phyloP scores from a whole-genome alignment of 2,797 vertebrate genomes.

The Arnoldichthys spilopterus region DNA sequence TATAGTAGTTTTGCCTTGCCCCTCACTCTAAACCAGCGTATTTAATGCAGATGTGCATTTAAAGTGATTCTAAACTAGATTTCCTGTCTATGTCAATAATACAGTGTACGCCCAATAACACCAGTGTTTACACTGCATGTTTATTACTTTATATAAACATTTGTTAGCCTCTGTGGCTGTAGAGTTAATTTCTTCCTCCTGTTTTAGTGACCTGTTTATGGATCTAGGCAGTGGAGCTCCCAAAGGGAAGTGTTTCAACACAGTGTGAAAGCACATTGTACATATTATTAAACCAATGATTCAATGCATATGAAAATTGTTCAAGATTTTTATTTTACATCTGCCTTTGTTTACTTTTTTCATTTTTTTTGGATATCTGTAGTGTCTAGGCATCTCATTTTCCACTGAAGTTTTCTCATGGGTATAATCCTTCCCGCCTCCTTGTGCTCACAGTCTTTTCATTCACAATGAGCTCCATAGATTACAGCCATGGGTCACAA shows the following conservation, averaged over 20 bases:
- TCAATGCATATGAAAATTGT: background rate
- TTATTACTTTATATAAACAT: background rate
- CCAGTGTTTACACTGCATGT: too few relatives aligned
- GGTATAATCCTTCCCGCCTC: conserved; percentile 22
- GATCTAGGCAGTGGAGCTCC: background rate
- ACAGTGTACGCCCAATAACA: too few relatives aligned
- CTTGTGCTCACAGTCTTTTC: conserved; percentile 21
- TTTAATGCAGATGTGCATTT: too few relatives aligned
- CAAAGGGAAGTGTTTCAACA: background rate
- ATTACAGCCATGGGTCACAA: conserved; percentile 54
- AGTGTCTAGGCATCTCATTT: conserved; percentile 47
- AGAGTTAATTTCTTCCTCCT: background rate
- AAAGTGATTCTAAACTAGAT: too few relatives aligned
- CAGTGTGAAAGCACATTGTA: background rate
- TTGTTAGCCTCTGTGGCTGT: background rate
- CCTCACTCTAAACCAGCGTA: too few relatives aligned
- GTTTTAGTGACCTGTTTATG: conserved; percentile 9
- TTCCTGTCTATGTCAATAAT: too few relatives aligned
- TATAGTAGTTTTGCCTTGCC: too few relatives aligned
- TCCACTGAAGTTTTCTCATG: background rate
- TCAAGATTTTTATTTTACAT: background rate
- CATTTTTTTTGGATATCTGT: conserved; percentile 8
- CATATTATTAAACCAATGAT: background rate
- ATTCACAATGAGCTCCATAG: conserved; percentile 29
- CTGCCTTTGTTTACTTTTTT: background rate